Evolutionary conservation across 2,797 vertebrate genomes (phyloP).

Genomic region (Cynodonichthys magdalenae): DNA sequence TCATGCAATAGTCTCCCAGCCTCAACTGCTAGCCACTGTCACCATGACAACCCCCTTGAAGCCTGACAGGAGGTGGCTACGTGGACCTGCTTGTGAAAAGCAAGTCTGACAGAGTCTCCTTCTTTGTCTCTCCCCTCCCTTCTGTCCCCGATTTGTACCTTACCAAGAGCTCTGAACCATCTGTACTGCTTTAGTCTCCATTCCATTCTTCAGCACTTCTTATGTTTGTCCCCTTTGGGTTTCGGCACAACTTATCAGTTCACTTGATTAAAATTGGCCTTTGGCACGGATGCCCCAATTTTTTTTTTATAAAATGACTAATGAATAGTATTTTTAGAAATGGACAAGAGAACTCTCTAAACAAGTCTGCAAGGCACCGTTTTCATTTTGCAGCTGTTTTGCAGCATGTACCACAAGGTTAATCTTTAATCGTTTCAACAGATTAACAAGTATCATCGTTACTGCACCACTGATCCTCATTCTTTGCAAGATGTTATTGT

Average conservation of each 20-base stretch:
- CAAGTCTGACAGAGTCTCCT: slow-evolving; percentile 69
- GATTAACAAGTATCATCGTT: slow-evolving; percentile 13
- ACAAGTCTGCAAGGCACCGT: slow-evolving; percentile 7
- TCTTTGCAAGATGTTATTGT: slow-evolving; percentile 25
- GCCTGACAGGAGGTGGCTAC: slow-evolving; percentile 76
- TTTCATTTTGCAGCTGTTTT: slow-evolving; percentile 23
- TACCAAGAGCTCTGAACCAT: slow-evolving; percentile 47
- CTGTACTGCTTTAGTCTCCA: slow-evolving; percentile 22
- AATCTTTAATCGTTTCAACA: slow-evolving; percentile 6
- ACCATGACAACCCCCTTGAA: slow-evolving; percentile 81
- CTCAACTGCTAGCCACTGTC: slow-evolving; percentile 71
- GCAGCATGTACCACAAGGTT: neutral
- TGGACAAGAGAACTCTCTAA: neutral
- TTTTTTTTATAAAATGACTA: slow-evolving; percentile 6
- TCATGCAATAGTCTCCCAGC: slow-evolving; percentile 51
- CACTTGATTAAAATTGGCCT: slow-evolving; percentile 1
- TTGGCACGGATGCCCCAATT: neutral
- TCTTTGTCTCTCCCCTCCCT: slow-evolving; percentile 37
- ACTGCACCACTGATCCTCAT: slow-evolving; percentile 12
- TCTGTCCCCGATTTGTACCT: slow-evolving; percentile 46
- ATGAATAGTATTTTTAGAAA: slow-evolving; percentile 13
- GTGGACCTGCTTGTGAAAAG: slow-evolving; percentile 72
- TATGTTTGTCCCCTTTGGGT: slow-evolving; percentile 25
- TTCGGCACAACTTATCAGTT: slow-evolving; percentile 15
- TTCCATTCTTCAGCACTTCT: slow-evolving; percentile 20